phyloP scores from a whole-genome alignment of 2,113 vertebrate species.

The Pseudolaguvia tuberculata region DNA sequence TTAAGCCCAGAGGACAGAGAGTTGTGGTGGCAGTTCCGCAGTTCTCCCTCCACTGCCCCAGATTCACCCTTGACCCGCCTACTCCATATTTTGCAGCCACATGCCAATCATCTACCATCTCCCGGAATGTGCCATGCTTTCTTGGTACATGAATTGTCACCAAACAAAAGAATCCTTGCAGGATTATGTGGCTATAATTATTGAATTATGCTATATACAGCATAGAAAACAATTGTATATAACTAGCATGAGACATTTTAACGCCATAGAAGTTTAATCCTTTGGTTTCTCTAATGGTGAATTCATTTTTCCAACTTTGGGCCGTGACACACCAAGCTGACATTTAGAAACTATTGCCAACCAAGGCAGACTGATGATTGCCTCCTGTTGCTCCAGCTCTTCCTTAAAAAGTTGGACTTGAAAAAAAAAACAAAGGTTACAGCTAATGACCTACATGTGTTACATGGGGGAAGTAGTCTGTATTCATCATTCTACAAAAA shows the following conservation, averaged over 20 bases:
- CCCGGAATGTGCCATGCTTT: constrained; percentile 28
- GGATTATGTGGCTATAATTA: constrained; percentile 1
- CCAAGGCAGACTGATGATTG: constrained; percentile 19
- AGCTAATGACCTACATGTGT: constrained; percentile 4
- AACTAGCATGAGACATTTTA: neutral
- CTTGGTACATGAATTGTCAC: constrained; percentile 4
- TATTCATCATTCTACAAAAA: neutral
- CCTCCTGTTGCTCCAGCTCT: constrained; percentile 9
- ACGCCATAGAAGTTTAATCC: neutral
- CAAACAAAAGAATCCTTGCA: neutral
- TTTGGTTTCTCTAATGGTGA: neutral
- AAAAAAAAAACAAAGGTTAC: neutral
- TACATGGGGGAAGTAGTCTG: neutral
- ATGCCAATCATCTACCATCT: constrained; percentile 45
- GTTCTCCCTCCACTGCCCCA: constrained; percentile 36
- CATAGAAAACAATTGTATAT: neutral
- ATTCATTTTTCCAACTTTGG: neutral
- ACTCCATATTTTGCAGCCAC: constrained; percentile 11
- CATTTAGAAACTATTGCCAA: constrained; percentile 11
- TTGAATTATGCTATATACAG: neutral
- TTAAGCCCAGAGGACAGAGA: constrained; percentile 63
- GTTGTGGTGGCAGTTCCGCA: constrained; percentile 42
- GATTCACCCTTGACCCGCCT: constrained; percentile 40
- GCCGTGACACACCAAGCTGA: constrained; percentile 13
- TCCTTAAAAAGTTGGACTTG: constrained; percentile 6